Conservation (phyloP, 2,888 invertebrate genomes). For the Norana najaformis region DNA sequence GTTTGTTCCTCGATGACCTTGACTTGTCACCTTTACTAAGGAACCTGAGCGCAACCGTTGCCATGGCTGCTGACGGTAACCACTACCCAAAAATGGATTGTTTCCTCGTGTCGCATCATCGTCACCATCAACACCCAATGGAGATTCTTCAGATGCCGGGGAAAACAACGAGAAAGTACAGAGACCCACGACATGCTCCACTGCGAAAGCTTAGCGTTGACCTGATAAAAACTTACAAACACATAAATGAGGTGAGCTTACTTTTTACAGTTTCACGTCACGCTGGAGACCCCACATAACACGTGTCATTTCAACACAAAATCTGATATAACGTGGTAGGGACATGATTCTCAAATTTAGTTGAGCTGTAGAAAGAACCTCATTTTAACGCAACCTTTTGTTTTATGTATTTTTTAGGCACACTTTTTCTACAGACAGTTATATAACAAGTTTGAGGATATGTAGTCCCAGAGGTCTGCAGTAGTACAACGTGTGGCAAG, state of each 20-base stretch:
- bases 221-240: constrained; percentile 99
- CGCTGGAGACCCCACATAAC: no score
- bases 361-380: no score
- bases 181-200: constrained; percentile 68
- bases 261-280: neutral
- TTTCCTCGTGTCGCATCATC: constrained; percentile 1
- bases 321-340: no score
- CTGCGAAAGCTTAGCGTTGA: constrained; percentile 96
- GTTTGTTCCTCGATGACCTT: neutral
- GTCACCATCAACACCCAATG: constrained; percentile 3
- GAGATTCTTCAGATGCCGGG: constrained; percentile 8
- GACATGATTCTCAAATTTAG: no score
- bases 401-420: no score
- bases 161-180: constrained; percentile 26
- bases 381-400: no score
- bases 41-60: constrained; percentile 9
- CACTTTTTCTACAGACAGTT: no score
- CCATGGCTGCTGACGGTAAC: constrained; percentile 20
- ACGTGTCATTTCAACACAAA: no score
- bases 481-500: no score
- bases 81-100: neutral
- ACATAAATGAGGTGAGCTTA: constrained; percentile 92
- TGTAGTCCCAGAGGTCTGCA: no score
- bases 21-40: neutral
- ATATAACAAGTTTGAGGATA: no score